phyloP scores from a whole-genome alignment of 2,113 vertebrate genomes.

The Chloroceryle aenea region DNA sequence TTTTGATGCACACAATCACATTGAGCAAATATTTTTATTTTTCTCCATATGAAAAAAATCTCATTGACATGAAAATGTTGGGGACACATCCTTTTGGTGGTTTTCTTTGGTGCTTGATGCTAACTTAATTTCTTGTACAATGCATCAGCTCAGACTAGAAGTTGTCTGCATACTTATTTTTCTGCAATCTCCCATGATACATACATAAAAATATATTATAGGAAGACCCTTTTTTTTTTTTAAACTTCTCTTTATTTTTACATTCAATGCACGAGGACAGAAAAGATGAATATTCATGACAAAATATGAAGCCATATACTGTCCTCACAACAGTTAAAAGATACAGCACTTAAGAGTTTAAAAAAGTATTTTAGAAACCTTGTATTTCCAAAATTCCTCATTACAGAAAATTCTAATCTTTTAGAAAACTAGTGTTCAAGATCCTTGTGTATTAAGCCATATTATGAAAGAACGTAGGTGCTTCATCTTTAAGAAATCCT shows the following conservation, averaged over 20 bases:
- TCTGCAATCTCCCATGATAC: not conserved
- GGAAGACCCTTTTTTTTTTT: not conserved
- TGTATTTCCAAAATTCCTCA: conserved; percentile 3
- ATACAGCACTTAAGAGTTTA: not conserved
- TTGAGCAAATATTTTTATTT: not conserved
- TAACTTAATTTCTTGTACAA: not conserved
- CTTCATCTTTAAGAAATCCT: not conserved
- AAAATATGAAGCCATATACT: not conserved
- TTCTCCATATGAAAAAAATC: not conserved
- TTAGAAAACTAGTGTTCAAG: not conserved
- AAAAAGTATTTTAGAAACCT: conserved; percentile 47
- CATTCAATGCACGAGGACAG: conserved; percentile 24
- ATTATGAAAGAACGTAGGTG: not conserved
- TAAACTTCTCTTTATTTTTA: conserved; percentile 61
- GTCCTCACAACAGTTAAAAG: conserved; percentile 17
- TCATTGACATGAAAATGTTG: not conserved
- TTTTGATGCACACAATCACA: not conserved
- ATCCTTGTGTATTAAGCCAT: not conserved
- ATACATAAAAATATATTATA: not conserved
- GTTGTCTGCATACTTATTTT: not conserved
- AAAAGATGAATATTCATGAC: not conserved
- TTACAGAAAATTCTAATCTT: conserved; percentile 12
- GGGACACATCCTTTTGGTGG: not conserved
- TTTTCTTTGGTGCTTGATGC: not conserved
- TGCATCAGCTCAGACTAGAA: not conserved